A percentile compares a stretch with the other conserved stretches of the same genome.
phyloP scores from a whole-genome alignment of 2,113 vertebrate species.

The Propithecus coquereli region DNA sequence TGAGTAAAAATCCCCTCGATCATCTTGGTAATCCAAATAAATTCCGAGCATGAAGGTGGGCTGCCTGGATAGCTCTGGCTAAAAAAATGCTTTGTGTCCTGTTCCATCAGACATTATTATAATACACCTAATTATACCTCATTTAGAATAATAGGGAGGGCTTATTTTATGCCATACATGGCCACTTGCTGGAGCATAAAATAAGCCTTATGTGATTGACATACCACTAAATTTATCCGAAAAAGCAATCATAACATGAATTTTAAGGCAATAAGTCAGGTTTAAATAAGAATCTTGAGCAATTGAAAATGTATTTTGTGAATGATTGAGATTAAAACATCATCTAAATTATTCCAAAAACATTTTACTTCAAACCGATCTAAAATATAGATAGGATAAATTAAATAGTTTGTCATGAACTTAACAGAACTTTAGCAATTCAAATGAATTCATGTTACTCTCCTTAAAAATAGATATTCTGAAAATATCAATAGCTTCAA shows the following conservation, averaged over 20 bases:
- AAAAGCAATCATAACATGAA: background rate
- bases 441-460: background rate
- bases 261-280: background rate
- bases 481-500: slow-evolving; percentile 3
- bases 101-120: background rate
- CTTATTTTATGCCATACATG: too few relatives aligned
- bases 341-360: background rate
- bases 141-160: accelerated
- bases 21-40: background rate
- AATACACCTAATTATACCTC: background rate
- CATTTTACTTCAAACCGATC: background rate
- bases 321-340: background rate
- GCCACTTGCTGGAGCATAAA: background rate
- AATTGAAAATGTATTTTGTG: background rate
- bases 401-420: background rate
- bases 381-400: background rate
- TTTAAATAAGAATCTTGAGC: background rate
- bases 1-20: background rate
- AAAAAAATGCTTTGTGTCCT: background rate
- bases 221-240: background rate
- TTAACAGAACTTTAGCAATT: background rate
- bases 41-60: background rate
- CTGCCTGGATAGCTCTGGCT: background rate
- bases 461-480: background rate
- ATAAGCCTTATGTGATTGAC: background rate